Base-by-base conservation (phyloP, 1,140 invertebrate species). In the Pogonomyrmex californicus region DNA sequence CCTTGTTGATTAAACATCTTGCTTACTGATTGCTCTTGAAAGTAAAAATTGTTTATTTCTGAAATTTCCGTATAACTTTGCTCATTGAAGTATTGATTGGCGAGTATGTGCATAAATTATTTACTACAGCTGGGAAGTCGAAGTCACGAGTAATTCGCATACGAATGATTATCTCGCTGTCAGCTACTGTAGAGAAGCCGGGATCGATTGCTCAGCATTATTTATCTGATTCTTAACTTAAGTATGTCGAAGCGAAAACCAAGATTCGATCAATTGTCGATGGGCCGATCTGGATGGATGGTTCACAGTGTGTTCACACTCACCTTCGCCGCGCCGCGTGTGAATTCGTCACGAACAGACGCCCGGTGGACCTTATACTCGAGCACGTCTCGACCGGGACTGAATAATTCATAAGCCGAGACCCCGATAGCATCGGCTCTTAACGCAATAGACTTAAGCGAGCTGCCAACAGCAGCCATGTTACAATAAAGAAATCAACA, bases 391-490 rank as follows among this genome's bases (percentile, higher is more conserved):
- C 86, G 38, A 66, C 73, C 58, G 33, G 82, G 14, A 82, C 86
- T 93, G 93, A 93, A 93, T 93, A 93, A 93, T 93, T 93, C 92
- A 92, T 93, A 86, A 93, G 83, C 47, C 71, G 70, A 85, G 87
- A 81, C 63, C 56, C 88, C 92, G 91, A 91, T 92, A 91, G 83
- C 91, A 91, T 92, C 92, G 90, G 91, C 91, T 90, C 91, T 93
- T 93, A 90, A 92, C 88, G 92, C 92, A 87, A 93, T 90, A 91
- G 91, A 94, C 89, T 93, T 92, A 92, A 92, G 91, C 89, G 92
- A 93, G 91, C 94, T 95, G 94, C 94, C 93, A 95, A 92, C 93
- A 94, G 93, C 94, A 94, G 94, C 94, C 94, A 94, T 94, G 92
- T 92, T 94, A 92, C 91, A 92, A 93, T 93, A 92, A 93, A 93